Conservation (phyloP, 1,140 invertebrate species). For the Macrosteles quadrilineatus region DNA sequence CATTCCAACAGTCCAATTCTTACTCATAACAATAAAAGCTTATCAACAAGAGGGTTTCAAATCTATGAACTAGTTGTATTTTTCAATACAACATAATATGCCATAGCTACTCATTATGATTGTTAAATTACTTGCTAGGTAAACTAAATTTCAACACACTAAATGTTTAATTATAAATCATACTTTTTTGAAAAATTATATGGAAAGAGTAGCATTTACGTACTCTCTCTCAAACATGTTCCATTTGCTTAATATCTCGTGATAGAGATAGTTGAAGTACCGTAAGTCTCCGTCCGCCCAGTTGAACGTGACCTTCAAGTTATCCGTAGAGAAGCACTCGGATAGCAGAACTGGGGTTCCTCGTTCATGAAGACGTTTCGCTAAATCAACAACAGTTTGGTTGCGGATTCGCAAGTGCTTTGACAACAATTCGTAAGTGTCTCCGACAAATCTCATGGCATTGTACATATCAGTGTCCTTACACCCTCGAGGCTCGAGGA, state of each 20-base stretch:
- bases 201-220: not conserved
- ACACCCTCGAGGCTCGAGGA: not conserved
- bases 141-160: too few relatives aligned
- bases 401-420: conserved; percentile 3
- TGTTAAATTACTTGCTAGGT: too few relatives aligned
- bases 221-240: conserved; percentile 6
- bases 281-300: not conserved
- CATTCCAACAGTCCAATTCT: too few relatives aligned
- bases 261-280: conserved; percentile 5
- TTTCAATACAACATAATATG: not conserved
- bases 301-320: not conserved
- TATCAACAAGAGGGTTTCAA: not conserved
- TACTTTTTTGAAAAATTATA: too few relatives aligned
- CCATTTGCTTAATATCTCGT: not conserved
- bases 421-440: not conserved
- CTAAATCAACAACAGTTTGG: not conserved
- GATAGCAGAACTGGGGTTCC: not conserved
- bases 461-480: conserved; percentile 7
- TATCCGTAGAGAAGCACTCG: not conserved
- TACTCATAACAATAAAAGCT: too few relatives aligned
- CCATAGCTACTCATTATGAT: too few relatives aligned
- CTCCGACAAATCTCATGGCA: not conserved
- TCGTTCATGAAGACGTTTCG: not conserved
- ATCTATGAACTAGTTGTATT: not conserved
- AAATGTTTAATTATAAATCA: too few relatives aligned